Conservation (phyloP, 1,140 invertebrate species). For the Drosophila kepulauana region DNA sequence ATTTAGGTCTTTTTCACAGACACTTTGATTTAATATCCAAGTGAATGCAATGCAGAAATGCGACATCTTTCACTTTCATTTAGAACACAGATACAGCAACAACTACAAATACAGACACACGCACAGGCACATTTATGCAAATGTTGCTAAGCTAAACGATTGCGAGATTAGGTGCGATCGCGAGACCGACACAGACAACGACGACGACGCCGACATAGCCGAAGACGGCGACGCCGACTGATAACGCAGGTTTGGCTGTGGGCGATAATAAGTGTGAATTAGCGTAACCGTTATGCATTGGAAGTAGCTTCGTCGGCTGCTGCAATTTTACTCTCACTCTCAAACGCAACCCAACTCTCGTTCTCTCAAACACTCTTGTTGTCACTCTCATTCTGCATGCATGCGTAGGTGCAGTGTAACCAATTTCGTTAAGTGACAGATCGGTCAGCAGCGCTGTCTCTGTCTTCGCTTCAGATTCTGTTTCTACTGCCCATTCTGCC, state of each 20-base stretch:
- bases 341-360: too few relatives aligned
- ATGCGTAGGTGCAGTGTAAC: conserved; percentile 1
- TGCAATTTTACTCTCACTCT: conserved; percentile 6
- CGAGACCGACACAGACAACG: background rate
- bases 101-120: background rate
- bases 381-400: background rate
- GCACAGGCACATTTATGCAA: background rate
- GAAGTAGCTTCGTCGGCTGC: background rate
- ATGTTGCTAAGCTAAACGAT: background rate
- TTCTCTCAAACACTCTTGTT: background rate
- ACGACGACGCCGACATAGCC: background rate
- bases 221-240: background rate
- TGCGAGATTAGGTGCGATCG: conserved; percentile 8
- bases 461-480: background rate
- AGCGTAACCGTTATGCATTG: conserved; percentile 9
- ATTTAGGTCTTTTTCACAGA: conserved; percentile 46
- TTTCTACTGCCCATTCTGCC: conserved; percentile 1
- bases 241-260: background rate
- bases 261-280: background rate
- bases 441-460: background rate
- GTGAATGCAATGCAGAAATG: conserved; percentile 13
- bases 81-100: background rate
- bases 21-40: conserved; percentile 41
- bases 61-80: conserved; percentile 25
- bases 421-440: conserved; percentile 32